A percentile compares a stretch with the other conserved stretches of the same genome.
phyloP scores from a whole-genome alignment of 2,113 vertebrate genomes.

The Neoarius graeffei region DNA sequence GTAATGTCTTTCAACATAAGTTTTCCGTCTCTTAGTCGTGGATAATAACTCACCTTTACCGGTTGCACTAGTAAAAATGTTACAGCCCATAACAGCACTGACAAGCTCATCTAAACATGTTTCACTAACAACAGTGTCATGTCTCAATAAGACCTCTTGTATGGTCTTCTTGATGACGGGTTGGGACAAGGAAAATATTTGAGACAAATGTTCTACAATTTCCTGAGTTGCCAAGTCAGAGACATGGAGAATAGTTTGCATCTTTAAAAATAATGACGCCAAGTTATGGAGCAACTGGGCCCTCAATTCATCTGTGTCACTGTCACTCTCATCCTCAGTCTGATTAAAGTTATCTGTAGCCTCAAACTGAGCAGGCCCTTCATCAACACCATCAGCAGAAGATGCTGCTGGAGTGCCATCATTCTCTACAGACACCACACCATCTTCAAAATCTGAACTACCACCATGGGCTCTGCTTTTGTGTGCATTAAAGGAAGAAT shows the following conservation, averaged over 20 bases:
- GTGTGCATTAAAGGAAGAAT: conserved; percentile 51
- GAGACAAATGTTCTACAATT: conserved; percentile 32
- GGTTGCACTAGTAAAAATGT: conserved; percentile 28
- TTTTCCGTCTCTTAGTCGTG: conserved; percentile 26
- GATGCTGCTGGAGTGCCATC: conserved; percentile 8
- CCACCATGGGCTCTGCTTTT: conserved; percentile 52
- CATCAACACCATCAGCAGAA: background rate
- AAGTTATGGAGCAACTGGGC: conserved; percentile 24
- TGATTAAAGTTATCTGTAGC: background rate
- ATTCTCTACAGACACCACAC: conserved; percentile 10
- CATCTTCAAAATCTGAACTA: conserved; percentile 40
- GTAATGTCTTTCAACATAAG: conserved; percentile 3
- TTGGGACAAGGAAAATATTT: conserved; percentile 37
- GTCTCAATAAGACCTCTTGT: conserved; percentile 19
- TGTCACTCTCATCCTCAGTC: conserved; percentile 23
- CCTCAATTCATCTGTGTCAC: conserved; percentile 24
- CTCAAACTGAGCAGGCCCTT: conserved; percentile 36
- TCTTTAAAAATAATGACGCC: conserved; percentile 39
- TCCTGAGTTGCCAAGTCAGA: conserved; percentile 41
- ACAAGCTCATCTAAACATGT: conserved; percentile 25
- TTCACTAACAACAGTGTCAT: conserved; percentile 22
- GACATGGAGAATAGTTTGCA: conserved; percentile 47
- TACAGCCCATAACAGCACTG: conserved; percentile 38
- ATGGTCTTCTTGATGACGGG: conserved; percentile 43
- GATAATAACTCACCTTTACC: conserved; percentile 32